Base-by-base conservation (phyloP, 1,140 invertebrate species). In the Pararge aegeria region DNA sequence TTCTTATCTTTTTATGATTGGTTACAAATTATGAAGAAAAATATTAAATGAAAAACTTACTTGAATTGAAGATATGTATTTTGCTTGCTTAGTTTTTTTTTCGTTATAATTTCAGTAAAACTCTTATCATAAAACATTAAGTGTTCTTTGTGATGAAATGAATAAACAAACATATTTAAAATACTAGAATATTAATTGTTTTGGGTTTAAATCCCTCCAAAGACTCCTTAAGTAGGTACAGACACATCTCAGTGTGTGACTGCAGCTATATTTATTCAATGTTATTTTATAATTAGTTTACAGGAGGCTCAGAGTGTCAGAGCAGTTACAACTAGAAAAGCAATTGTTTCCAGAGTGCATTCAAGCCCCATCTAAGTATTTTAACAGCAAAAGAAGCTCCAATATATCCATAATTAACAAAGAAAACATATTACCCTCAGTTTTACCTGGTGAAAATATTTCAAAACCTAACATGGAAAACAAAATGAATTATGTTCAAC, bases 261-360 rank as follows among this genome's bases (percentile, higher is more conserved):
- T 42, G 13, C 9, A 42, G 2, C 51, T 50, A 21, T 46, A 57
- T 34, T 55, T 54, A 37, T 64, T n/a, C n/a, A 37, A 54, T 55
- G 44, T 67, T 61, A n/a, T n/a, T n/a, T n/a, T n/a, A 51, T 63
- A 82, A 79, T 55, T 60, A 89, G 86, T 82, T 44, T 74, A 78
- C 54, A 80, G 61, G 65, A 73, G 69, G 27, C 62, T 68, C n/a
- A 72, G 78, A 55, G 54, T 85, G 49, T 87, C 82, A 34, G 80
- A 84, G 34, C 70, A 84, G 51, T 56, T 86, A 29, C 82, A 75
- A 58, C 37, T 75, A 38, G 86, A 89, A 67, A 87, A 83, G 55
- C 57, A 83, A 52, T n/a, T 89, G 44, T 89, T 89, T 62, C 83
- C 86, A 51, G 61, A 82, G 69, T 84, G 83, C 58, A 89, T 89